Base-by-base conservation (phyloP, 2,888 invertebrate species). In the Thecophora atra region DNA sequence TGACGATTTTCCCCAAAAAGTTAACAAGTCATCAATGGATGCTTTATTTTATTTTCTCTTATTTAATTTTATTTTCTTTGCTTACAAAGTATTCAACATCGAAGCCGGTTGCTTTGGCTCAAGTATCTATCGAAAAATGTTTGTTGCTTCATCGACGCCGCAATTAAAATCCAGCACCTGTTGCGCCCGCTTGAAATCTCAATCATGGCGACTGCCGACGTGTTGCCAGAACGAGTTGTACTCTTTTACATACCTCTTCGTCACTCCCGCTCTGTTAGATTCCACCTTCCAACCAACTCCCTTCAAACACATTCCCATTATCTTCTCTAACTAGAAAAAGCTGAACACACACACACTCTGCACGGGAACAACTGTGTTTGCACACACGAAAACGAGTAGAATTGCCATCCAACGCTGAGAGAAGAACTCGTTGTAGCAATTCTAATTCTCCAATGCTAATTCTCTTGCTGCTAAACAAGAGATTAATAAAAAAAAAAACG, bases 111-210 rank as follows among this genome's bases (percentile, higher is more conserved):
- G 37, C 37, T 8, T 37, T 1, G 11, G 11, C 11, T 37, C 37
- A 6, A 37, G 37, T 37, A 30, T 30, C 7, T 37, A 37, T 37
- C 37, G 7, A 37, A 37, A 37, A 11, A 47, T n/a, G 47, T 17
- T 4, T 1, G 19, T 28, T 54, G 11, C 6, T 37, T 4, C 44
- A 64, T 64, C 21, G 51, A 28, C 28, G 30, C 13, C 30, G 30
- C 52, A 66, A 66, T 66, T 66, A 66, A 66, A 54, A 66, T 52
- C 66, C 51, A 26, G 37, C 66, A 66, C 66, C 66, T 66, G 66
- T 66, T 66, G 52, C 66, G 44, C 19, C 42, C 21, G 24, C 3
- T 24, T 63, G 2, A 42, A 44, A 44, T 44, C 63, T 37, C 63
- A 63, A 42, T 63, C 42, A 21, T 37, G 63, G 21, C 42, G 63